Evolutionary conservation across 2,113 vertebrate genomes (phyloP), one percentile per base, ranked within the genome.

Genomic region (Pelodiscus sinensis): DNA sequence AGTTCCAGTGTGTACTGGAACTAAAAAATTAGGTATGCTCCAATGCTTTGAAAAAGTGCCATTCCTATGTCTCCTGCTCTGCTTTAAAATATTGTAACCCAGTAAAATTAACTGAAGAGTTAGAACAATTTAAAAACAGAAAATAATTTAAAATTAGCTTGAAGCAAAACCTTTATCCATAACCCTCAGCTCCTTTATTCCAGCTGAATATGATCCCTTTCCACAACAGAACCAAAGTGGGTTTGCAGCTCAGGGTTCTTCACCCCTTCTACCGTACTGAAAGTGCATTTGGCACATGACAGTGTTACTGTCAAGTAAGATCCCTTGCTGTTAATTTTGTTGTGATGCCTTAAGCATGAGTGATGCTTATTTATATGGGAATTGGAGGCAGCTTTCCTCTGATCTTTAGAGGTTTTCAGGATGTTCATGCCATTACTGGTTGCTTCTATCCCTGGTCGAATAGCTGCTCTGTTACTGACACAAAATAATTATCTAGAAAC

Each of bases 51-150:
- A 93, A 94, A 94, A 95, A 73, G 73, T 50, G 38, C 11, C 38
- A 12, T 22, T 44, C 88, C 73, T 94, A 88, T 79, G 86, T 75
- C 95, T 84, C 86, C 94, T 2, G 0, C 92, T 68, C 85, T 91
- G 78, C 81, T 93, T 94, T 85, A 91, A 92, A 91, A 93, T 94
- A 68, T 51, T 93, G 93, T 87, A 82, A 88, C 82, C 90, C 91
- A 86, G 58, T 95, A 94, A 91, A 93, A 50, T 79, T 88, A 90
- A 95, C 62, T 51, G 93, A 88, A 56, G 92, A 91, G 71, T 92
- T 92, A 86, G 56, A 92, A 94, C 88, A 82, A 89, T 95, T 93
- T 93, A 79, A 81, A 91, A 95, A 82, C 80, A 82, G 91, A 87
- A 80, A 87, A 25, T 87, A 29, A 71, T 29, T 71, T 16, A 62